Conservation (phyloP, 2,113 vertebrate genomes). For the Talpa occidentalis region DNA sequence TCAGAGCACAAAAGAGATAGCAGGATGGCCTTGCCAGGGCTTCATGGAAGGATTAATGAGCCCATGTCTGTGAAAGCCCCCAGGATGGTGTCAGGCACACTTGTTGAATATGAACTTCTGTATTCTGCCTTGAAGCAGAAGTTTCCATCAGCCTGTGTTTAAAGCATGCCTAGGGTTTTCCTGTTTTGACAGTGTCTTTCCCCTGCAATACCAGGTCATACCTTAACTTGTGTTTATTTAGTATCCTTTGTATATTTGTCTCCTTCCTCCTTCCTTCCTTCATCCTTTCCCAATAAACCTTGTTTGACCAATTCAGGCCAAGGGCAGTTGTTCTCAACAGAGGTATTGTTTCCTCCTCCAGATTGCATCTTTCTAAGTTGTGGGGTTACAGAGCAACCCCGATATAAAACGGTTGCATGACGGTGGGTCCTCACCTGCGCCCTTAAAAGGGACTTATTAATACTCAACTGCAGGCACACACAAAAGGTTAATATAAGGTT, state of each 20-base stretch:
- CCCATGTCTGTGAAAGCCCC: neutral
- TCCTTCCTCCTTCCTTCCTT: neutral
- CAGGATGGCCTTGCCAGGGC: neutral
- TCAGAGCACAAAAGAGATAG: neutral
- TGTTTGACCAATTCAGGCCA: constrained; percentile 40
- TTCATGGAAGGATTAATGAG: neutral
- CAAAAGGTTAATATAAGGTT: too few relatives aligned
- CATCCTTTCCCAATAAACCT: constrained; percentile 57
- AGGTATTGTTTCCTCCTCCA: constrained; percentile 12
- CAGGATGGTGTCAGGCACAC: neutral
- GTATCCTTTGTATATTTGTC: neutral
- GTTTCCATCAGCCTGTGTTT: neutral
- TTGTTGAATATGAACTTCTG: neutral
- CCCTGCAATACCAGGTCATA: neutral
- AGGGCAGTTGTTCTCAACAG: constrained; percentile 52
- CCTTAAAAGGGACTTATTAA: too few relatives aligned
- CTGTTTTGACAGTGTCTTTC: neutral
- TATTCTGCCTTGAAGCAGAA: neutral
- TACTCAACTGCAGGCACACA: too few relatives aligned
- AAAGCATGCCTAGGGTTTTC: neutral
- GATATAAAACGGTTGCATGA: too few relatives aligned
- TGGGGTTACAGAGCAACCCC: too few relatives aligned
- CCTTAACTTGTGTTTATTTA: neutral
- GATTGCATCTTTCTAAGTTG: neutral
- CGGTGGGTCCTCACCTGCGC: too few relatives aligned